phyloP scores from a whole-genome alignment of 1,140 invertebrate genomes.

The Heliothis subflexa region DNA sequence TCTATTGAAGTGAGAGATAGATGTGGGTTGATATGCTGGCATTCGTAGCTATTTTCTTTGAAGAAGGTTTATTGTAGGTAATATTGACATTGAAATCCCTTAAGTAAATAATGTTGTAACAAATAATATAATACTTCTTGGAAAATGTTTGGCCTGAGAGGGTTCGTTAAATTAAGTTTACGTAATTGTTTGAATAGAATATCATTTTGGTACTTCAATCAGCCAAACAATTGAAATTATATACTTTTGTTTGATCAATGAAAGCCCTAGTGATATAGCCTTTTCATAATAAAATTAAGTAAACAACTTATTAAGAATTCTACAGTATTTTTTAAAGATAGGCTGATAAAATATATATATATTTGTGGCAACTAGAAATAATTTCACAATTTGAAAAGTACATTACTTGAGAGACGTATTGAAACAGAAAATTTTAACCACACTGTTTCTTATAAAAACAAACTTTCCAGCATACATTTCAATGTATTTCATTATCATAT shows the following conservation, averaged over 20 bases:
- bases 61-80: no score
- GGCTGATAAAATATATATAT: no score
- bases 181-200: not conserved
- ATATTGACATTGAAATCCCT: no score
- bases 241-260: not conserved
- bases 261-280: not conserved
- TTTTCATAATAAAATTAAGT: not conserved
- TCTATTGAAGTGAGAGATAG: no score
- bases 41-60: no score
- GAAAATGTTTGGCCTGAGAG: not conserved
- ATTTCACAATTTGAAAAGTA: no score
- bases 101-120: not conserved
- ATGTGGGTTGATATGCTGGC: no score
- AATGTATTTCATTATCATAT: slow-evolving; percentile 24
- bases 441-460: not conserved
- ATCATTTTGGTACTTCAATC: slow-evolving; percentile 3
- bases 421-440: no score
- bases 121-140: not conserved
- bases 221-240: not conserved
- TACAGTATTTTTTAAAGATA: no score
- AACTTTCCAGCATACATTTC: not conserved
- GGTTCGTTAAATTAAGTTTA: slow-evolving; percentile 1
- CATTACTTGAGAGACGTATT: no score
- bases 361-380: no score
- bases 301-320: no score